Percentiles rank a stretch among this genome's conserved stretches.
phyloP scores from a whole-genome alignment of 2,888 invertebrate genomes.

The Drepana falcataria region DNA sequence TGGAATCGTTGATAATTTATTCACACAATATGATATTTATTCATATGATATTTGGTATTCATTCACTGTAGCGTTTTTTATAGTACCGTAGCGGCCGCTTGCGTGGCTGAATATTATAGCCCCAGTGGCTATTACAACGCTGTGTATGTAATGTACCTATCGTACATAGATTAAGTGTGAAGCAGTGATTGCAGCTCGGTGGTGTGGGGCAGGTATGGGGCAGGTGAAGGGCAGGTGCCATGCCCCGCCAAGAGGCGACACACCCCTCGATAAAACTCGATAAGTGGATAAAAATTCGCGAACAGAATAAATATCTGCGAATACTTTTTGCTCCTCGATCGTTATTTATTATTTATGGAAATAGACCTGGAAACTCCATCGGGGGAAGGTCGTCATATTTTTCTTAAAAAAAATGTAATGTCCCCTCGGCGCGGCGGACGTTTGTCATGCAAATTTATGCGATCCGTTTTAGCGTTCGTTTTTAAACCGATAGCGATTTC shows the following conservation, averaged over 20 bases:
- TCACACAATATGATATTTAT: too few relatives aligned
- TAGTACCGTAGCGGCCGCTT: too few relatives aligned
- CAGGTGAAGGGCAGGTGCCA: neutral
- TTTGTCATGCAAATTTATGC: slow-evolving; percentile 77
- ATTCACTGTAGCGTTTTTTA: too few relatives aligned
- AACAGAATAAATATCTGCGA: slow-evolving; percentile 68
- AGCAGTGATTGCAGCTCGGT: too few relatives aligned
- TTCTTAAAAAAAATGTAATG: slow-evolving; percentile 72
- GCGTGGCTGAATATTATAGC: too few relatives aligned
- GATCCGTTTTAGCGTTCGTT: slow-evolving; percentile 66
- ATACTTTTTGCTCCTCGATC: slow-evolving; percentile 69
- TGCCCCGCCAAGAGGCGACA: neutral
- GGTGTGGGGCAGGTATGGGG: too few relatives aligned
- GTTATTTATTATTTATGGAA: slow-evolving; percentile 78
- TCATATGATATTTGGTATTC: too few relatives aligned
- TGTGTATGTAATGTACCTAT: neutral
- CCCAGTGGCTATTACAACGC: neutral
- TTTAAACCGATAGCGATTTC: slow-evolving; percentile 70
- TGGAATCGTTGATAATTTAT: too few relatives aligned
- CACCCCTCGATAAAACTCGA: slow-evolving; percentile 41
- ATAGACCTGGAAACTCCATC: slow-evolving; percentile 70
- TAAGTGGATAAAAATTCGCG: slow-evolving; percentile 70
- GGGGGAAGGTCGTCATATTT: slow-evolving; percentile 73
- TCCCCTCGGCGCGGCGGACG: slow-evolving; percentile 54
- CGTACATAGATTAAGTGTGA: too few relatives aligned